Percentiles rank a stretch among this genome's conserved stretches.
These are phyloP conservation scores for Micropterix aruncella DNA, from an alignment of 2,888 invertebrate genomes.

Conservation along the genomic window DNA sequence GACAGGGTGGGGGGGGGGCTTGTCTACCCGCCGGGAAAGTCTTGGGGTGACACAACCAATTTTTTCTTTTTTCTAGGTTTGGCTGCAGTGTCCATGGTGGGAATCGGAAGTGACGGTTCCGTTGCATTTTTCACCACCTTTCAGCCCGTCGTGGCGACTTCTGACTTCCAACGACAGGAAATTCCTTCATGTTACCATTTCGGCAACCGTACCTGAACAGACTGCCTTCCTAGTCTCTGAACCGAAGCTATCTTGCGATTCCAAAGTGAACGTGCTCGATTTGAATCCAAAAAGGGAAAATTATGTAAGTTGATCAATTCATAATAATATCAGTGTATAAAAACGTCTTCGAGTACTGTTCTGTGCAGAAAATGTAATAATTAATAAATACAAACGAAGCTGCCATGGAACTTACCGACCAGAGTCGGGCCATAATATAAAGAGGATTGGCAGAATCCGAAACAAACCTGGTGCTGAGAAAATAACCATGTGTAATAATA, in stretches of 20 bases:
- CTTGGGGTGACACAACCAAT: too few species aligned
- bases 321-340: too few species aligned
- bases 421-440: too few species aligned
- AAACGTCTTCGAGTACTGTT: too few species aligned
- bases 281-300: conserved; percentile 49
- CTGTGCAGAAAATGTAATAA: too few species aligned
- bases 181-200: conserved; percentile 66
- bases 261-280: conserved; percentile 46
- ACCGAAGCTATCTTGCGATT: conserved; percentile 41
- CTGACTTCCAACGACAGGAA: conserved; percentile 77
- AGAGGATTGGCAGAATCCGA: too few species aligned
- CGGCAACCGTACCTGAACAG: conserved; percentile 46
- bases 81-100: conserved; percentile 68
- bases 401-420: too few species aligned
- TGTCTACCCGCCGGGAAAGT: too few species aligned
- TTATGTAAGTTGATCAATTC: conserved; percentile 15
- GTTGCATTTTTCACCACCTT: conserved; percentile 71
- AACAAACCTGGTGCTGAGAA: too few species aligned
- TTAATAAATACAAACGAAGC: too few species aligned
- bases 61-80: conserved; percentile 31
- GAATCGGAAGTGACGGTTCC: conserved; percentile 56
- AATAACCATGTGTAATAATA: too few species aligned
- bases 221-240: conserved; percentile 32
- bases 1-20: too few species aligned
- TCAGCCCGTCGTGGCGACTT: conserved; percentile 65